These are phyloP conservation scores for Eupeodes corollae DNA, from an alignment of 1,140 invertebrate species.

Conservation along the genomic window DNA sequence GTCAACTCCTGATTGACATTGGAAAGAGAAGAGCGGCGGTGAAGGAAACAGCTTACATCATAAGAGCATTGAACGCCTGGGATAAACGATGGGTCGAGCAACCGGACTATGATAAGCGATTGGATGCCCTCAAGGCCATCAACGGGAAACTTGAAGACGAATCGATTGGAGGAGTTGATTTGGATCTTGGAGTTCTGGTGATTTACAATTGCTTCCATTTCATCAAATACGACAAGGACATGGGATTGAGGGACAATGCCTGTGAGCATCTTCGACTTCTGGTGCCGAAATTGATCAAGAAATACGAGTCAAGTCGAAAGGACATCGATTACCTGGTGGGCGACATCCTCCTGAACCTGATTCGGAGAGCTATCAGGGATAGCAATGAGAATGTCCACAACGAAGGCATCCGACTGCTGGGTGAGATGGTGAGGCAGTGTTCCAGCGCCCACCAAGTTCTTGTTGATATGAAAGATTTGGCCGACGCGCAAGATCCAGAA, in stretches of 20 bases:
- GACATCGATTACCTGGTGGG: conserved; percentile 56
- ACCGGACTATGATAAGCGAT: conserved; percentile 73
- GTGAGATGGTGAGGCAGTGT: conserved; percentile 61
- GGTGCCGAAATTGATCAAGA: conserved; percentile 45
- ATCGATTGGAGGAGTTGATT: conserved; percentile 35
- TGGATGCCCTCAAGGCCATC: conserved; percentile 60
- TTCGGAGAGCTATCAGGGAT: conserved; percentile 55
- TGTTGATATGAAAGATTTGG: conserved; percentile 59
- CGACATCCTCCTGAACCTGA: conserved; percentile 55
- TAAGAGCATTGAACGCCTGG: conserved; percentile 71
- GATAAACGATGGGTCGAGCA: conserved; percentile 79
- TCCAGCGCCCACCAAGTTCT: conserved; percentile 55
- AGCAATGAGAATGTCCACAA: conserved; percentile 55
- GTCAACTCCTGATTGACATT: conserved; percentile 46
- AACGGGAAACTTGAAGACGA: conserved; percentile 43
- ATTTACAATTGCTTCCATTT: conserved; percentile 75
- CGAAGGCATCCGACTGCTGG: conserved; percentile 66
- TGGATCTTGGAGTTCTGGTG: conserved; percentile 59
- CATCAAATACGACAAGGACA: conserved; percentile 64
- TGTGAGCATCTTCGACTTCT: conserved; percentile 58
- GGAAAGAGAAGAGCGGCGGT: conserved; percentile 35
- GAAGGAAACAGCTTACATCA: conserved; percentile 24
- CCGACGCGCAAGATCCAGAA: conserved; percentile 65
- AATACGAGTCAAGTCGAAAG: conserved; percentile 34
- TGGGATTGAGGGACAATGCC: conserved; percentile 71